phyloP scores from a whole-genome alignment of 2,797 vertebrate species.

The Fratercula arctica region DNA sequence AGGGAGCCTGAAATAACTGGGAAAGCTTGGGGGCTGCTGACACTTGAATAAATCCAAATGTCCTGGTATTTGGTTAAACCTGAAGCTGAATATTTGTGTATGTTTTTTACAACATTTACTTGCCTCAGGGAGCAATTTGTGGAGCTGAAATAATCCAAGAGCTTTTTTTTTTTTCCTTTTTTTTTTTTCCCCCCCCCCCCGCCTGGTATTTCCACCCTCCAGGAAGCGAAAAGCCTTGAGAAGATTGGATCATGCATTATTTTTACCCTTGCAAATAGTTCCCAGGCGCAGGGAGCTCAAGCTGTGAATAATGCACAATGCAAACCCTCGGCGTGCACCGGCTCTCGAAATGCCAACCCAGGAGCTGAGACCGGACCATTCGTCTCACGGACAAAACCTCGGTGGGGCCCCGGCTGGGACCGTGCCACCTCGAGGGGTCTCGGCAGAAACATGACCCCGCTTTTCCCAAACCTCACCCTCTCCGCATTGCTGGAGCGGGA shows the following conservation, averaged over 20 bases:
- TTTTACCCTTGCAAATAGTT: slow-evolving; percentile 34
- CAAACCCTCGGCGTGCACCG: not conserved
- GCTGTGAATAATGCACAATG: not conserved
- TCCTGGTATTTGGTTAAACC: slow-evolving; percentile 54
- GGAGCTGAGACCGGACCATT: not conserved
- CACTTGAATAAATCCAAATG: slow-evolving; percentile 44
- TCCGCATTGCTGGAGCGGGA: accelerated
- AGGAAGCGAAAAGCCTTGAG: slow-evolving; percentile 18
- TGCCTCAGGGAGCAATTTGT: slow-evolving; percentile 54
- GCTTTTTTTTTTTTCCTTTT: not conserved
- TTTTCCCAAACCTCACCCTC: not conserved
- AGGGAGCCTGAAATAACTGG: slow-evolving; percentile 21
- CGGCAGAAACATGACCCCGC: accelerated
- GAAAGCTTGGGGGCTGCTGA: slow-evolving; percentile 29
- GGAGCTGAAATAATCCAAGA: slow-evolving; percentile 44
- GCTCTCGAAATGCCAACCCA: not conserved
- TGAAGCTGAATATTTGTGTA: slow-evolving; percentile 44
- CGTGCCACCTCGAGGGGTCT: accelerated
- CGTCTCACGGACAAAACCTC: not conserved
- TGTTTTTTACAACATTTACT: slow-evolving; percentile 36
- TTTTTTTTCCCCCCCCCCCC: too few species aligned
- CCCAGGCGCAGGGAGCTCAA: not conserved
- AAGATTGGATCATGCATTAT: slow-evolving; percentile 15
- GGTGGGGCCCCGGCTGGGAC: not conserved
- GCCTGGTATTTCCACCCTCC: slow-evolving; percentile 18